Percentiles rank a stretch among this genome's conserved stretches.
Conservation (phyloP, 1,140 invertebrate species). For the Ruditapes philippinarum region DNA sequence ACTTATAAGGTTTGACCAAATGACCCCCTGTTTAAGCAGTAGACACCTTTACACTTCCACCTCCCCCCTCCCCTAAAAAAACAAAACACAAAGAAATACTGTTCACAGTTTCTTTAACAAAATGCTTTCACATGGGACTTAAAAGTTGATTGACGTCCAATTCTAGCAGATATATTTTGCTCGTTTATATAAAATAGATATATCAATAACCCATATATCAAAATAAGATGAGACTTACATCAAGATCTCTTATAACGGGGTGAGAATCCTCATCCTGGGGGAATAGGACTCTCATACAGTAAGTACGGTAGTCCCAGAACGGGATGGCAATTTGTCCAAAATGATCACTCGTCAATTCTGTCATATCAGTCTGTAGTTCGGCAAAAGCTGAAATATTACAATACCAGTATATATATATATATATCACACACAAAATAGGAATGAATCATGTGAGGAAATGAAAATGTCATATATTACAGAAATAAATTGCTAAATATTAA, state of each 20-base stretch:
- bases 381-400: slow-evolving; percentile 93
- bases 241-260: slow-evolving; percentile 89
- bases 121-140: too few relatives aligned
- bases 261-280: slow-evolving; percentile 91
- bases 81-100: too few relatives aligned
- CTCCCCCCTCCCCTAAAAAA: too few relatives aligned
- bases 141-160: too few relatives aligned
- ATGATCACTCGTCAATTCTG: slow-evolving; percentile 97
- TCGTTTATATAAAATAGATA: too few relatives aligned
- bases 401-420: neutral
- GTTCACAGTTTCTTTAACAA: too few relatives aligned
- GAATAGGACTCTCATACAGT: slow-evolving; percentile 99
- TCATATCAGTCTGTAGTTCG: slow-evolving; percentile 99
- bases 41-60: too few relatives aligned
- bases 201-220: neutral
- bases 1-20: too few relatives aligned
- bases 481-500: neutral
- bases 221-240: slow-evolving; percentile 70
- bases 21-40: too few relatives aligned
- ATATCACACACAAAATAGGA: neutral
- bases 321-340: slow-evolving; percentile 97
- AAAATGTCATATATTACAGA: neutral
- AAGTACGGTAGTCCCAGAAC: slow-evolving; percentile 97
- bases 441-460: neutral
- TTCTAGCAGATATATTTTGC: too few relatives aligned